Conservation (phyloP, 1,140 invertebrate genomes). For the Euborellia annulipes region DNA sequence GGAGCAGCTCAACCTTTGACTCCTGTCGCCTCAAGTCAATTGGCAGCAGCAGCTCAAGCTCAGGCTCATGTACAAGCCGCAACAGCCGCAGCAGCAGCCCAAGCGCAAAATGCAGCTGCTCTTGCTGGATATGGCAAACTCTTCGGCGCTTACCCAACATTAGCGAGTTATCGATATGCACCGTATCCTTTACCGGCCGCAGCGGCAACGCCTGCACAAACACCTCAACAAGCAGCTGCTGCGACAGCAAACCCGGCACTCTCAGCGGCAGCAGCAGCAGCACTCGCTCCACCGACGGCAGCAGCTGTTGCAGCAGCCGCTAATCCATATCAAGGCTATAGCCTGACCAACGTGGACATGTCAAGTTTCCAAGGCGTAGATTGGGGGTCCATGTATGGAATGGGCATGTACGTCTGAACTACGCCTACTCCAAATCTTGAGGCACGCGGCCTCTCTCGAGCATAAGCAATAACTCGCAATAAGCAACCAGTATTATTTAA, state of each 20-base stretch:
- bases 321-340: constrained; percentile 63
- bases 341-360: constrained; percentile 73
- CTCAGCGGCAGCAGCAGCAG: constrained; percentile 26
- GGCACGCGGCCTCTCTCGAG: no score
- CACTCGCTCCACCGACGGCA: constrained; percentile 35
- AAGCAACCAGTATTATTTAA: constrained; percentile 11
- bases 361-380: constrained; percentile 78
- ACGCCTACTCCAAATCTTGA: background rate
- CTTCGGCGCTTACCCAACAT: constrained; percentile 42
- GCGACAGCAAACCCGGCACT: constrained; percentile 18
- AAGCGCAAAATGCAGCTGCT: constrained; percentile 28
- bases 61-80: constrained; percentile 42
- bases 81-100: constrained; percentile 32
- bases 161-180: constrained; percentile 54
- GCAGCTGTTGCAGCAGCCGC: constrained; percentile 40
- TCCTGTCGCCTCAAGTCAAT: constrained; percentile 31
- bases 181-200: constrained; percentile 48
- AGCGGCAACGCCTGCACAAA: constrained; percentile 31
- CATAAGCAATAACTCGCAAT: constrained; percentile 12
- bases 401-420: constrained; percentile 74
- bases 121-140: constrained; percentile 47
- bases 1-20: constrained; percentile 34
- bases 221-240: constrained; percentile 27
- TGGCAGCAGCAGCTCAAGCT: constrained; percentile 36
- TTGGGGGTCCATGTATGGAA: constrained; percentile 77